A percentile compares a stretch with the other conserved stretches of the same genome.
These are phyloP conservation scores for Priapulus caudatus DNA, from an alignment of 2,888 invertebrate species.

Conservation along the genomic window DNA sequence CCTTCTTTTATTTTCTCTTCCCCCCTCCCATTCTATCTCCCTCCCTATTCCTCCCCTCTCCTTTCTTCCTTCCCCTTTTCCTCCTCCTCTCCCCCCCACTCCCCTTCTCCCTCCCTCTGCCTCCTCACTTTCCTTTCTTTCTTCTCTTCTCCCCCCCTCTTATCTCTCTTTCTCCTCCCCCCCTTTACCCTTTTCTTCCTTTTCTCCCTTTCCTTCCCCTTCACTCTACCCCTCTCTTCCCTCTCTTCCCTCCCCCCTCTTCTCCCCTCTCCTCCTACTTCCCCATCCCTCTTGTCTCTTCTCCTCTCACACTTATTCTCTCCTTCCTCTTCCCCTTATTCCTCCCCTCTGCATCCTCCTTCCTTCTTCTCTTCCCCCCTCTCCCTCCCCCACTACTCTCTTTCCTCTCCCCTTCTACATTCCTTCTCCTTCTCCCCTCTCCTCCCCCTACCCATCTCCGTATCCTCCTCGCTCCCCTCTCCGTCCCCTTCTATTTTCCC, in stretches of 20 bases:
- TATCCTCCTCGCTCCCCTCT: too few species aligned
- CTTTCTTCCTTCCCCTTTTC: constrained; percentile 3
- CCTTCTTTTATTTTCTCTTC: constrained; percentile 1
- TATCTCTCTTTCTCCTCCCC: too few species aligned
- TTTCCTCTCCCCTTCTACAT: neutral
- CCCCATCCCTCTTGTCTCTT: constrained; percentile 3
- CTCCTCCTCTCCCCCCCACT: constrained; percentile 1
- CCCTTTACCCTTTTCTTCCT: neutral
- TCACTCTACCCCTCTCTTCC: neutral
- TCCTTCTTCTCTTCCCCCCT: constrained; percentile 3
- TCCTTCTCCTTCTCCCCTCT: too few species aligned
- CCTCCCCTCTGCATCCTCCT: neutral
- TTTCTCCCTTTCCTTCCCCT: constrained; percentile 3
- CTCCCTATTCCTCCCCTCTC: neutral
- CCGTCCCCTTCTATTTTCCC: too few species aligned
- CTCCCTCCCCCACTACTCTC: neutral
- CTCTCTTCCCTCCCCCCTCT: too few species aligned
- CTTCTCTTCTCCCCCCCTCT: neutral
- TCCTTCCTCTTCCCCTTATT: neutral
- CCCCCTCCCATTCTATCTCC: too few species aligned
- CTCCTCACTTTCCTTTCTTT: neutral
- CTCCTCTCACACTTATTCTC: neutral
- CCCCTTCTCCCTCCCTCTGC: constrained; percentile 1
- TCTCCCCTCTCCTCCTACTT: neutral
- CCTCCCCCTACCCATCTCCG: too few species aligned